A percentile compares a stretch with the other conserved stretches of the same genome.
phyloP scores from a whole-genome alignment of 2,113 vertebrate genomes.

The Ptilorrhoa leucosticta region DNA sequence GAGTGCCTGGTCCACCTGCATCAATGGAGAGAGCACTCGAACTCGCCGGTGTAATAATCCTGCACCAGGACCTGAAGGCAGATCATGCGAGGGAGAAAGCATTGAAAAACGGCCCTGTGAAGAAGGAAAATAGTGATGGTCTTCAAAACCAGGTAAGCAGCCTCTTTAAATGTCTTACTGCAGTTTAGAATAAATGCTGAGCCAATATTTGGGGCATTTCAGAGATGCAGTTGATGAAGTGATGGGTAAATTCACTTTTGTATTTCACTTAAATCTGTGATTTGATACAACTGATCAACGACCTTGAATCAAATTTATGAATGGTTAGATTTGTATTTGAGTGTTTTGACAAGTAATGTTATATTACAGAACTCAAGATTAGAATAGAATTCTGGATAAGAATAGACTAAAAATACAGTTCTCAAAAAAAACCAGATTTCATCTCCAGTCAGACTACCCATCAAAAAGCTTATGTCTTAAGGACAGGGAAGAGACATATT shows the following conservation, averaged over 20 bases:
- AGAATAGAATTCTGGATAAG: neutral
- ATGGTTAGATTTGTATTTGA: neutral
- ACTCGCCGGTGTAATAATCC: constrained; percentile 72
- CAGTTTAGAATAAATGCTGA: neutral
- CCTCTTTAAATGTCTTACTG: neutral
- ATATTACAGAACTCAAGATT: neutral
- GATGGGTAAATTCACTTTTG: fast-evolving
- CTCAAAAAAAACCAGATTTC: neutral
- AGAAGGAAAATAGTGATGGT: neutral
- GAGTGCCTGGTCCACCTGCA: constrained; percentile 70
- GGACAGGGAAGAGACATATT: neutral
- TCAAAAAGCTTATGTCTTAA: neutral
- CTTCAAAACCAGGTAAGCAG: neutral
- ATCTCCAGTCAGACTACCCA: neutral
- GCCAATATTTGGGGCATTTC: neutral
- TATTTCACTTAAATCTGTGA: neutral
- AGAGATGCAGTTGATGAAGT: neutral
- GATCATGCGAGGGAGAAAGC: constrained; percentile 69
- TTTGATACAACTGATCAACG: neutral
- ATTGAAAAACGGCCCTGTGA: constrained; percentile 60
- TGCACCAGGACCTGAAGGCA: neutral
- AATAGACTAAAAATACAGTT: neutral
- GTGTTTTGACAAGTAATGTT: neutral
- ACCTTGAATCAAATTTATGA: neutral
- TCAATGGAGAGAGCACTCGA: constrained; percentile 37